phyloP scores from a whole-genome alignment of 2,113 vertebrate genomes.

The Phaetusa simplex region DNA sequence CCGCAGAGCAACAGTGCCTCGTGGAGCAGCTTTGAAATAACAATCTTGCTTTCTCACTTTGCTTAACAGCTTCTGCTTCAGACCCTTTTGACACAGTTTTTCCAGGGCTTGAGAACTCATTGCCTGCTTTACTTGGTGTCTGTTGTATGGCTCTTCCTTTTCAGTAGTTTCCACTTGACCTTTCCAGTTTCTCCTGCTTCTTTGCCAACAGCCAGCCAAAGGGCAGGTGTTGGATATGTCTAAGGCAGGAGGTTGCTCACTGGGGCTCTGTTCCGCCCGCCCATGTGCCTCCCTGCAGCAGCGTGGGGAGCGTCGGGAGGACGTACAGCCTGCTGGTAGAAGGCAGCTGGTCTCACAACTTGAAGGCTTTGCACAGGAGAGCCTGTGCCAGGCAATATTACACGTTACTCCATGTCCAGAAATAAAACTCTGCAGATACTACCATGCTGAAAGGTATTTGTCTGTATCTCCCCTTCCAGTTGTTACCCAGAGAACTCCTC shows the following conservation, averaged over 20 bases:
- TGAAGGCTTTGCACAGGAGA: not conserved
- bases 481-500: not conserved
- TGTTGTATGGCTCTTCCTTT: not conserved
- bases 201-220: not conserved
- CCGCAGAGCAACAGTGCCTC: not conserved
- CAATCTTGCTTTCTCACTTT: not conserved
- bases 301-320: rapidly evolving
- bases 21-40: not conserved
- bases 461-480: not conserved
- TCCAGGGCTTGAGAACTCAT: not conserved
- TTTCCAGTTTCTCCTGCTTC: not conserved
- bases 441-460: not conserved
- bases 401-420: not conserved
- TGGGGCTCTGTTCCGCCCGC: not conserved
- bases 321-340: not conserved
- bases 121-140: not conserved
- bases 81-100: constrained; percentile 10
- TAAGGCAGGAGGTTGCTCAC: not conserved
- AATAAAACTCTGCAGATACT: not conserved
- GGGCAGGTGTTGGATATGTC: not conserved
- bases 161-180: not conserved
- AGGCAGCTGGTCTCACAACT: not conserved
- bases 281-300: not conserved
- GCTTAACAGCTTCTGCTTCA: constrained; percentile 15
- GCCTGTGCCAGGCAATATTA: not conserved